Base-by-base conservation (phyloP, 2,113 vertebrate species). In the Gnathonemus longibarbis region DNA sequence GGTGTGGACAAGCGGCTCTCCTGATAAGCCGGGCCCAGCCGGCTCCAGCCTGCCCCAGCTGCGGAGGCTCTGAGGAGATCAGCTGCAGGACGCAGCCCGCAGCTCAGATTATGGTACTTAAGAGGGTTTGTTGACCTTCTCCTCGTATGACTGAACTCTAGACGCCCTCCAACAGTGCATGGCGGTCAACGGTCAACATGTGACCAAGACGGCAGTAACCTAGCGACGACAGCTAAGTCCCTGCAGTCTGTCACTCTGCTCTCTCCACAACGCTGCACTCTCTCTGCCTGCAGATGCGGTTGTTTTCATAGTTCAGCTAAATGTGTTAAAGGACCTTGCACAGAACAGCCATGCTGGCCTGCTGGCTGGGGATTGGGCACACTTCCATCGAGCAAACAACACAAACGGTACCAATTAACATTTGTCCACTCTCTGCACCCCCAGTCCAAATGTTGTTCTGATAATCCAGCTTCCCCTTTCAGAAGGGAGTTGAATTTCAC, bases 31-130 rank as follows among this genome's bases (percentile, higher is more conserved):
- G n/a, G 8, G 2, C 6, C 50, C 56, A n/a, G 24, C 56, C 21
- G 9, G 24, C 24, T 2, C 50, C 56, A n/a, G 24, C 56, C 21
- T n/a, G 24, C 24, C 6, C 21, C 56, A n/a, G 7, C 56, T 17
- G 11, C 1, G 31, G 42, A 56, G 86, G 13, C 10, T 11, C 87
- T 27, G 13, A 42, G 48, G 27, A 48, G 88, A n/a, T 70, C 46
- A 35, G 5, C 46, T 50, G 15, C 27, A 13, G 46, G 9, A 88
- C 7, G 45, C 50, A 21, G 17, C 48, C 27, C 80, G 84, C 93
- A 91, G 91, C 91, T 93, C 91, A 94, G 94, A 94, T 93, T 92
- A 95, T 92, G 96, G 96, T 96, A 96, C 96, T 96, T 95, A 95
- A 56, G 90, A 93, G 91, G 93, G 92, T 92, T 95, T 50, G 86